Base-by-base conservation (phyloP, 1,140 invertebrate genomes). In the Meloidogyne floridensis region DNA sequence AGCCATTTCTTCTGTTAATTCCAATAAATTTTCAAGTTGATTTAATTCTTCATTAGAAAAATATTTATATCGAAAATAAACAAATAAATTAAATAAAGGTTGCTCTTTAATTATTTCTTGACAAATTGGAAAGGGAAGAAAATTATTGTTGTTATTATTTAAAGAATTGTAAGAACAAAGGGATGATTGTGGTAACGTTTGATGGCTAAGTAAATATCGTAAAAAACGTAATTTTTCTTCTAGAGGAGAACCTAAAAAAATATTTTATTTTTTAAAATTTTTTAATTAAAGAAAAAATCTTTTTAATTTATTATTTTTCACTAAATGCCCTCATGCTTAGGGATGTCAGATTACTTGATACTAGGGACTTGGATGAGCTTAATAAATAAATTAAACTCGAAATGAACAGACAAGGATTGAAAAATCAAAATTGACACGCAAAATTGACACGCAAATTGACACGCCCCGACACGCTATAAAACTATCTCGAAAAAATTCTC, bases 141-240 rank as follows among this genome's bases (percentile, higher is more conserved):
- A 59, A 65, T 65, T 65, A 65, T 65, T 65, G n/a, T 65, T n/a
- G n/a, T 65, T 65, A 6, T 18, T n/a, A 65, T 65, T 65, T 65
- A 65, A 65, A n/a, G n/a, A 65, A 65, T 65, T 65, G n/a, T n/a
- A n/a, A n/a, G 15, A 65, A n/a, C 15, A 65, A n/a, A 65, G 3
- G n/a, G n/a, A 65, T 65, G n/a, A 65, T 6, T 0, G 10, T n/a
- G 59, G 5, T 65, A 65, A 42, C 1, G 47, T 56, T 15, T n/a
- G 56, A n/a, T n/a, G 7, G 15, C 7, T 43, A 32, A 54, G 13
- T 69, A 76, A 76, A 54, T 65, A 76, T 20, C 43, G 75, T 32
- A 76, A 3, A 76, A 76, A 54, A 43, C 75, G 51, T 42, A 76
- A n/a, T 18, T 76, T 76, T 59, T 76, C 75, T 47, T 76, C 75